Conservation (phyloP, 2,888 invertebrate species). For the Anorthoa munda region DNA sequence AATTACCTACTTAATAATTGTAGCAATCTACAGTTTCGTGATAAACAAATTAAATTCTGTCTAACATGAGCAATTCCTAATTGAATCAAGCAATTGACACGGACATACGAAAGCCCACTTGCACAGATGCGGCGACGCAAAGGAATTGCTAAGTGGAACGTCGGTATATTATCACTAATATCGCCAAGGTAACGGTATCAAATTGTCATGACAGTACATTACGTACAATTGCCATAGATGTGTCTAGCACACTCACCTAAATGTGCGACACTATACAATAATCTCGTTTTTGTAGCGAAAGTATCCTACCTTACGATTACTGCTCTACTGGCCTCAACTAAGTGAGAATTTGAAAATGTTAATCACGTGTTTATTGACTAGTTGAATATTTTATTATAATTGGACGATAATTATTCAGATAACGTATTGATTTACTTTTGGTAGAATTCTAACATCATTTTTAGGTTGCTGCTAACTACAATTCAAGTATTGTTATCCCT, state of each 20-base stretch:
- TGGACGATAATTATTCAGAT: slow-evolving; percentile 20
- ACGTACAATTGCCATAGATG: slow-evolving; percentile 58
- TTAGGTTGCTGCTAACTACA: neutral
- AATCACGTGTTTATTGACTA: slow-evolving; percentile 42
- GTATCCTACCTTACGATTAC: slow-evolving; percentile 48
- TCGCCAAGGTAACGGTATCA: slow-evolving; percentile 74
- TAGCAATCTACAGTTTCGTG: neutral
- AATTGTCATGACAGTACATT: slow-evolving; percentile 68
- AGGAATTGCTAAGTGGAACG: slow-evolving; percentile 68
- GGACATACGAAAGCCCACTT: slow-evolving; percentile 18
- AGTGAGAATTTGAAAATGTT: slow-evolving; percentile 42
- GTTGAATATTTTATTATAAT: slow-evolving; percentile 26
- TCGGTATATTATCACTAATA: slow-evolving; percentile 74
- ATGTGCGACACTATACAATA: slow-evolving; percentile 53
- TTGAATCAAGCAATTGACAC: slow-evolving; percentile 26
- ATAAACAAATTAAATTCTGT: slow-evolving; percentile 3
- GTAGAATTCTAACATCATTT: neutral
- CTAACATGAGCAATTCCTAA: slow-evolving; percentile 3
- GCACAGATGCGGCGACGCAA: slow-evolving; percentile 35
- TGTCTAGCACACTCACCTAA: slow-evolving; percentile 71
- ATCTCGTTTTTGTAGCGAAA: slow-evolving; percentile 62
- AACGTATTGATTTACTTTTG: neutral
- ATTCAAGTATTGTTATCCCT: neutral
- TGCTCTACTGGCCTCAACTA: slow-evolving; percentile 43
- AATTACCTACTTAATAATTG: neutral